Evolutionary conservation across 2,113 vertebrate species (phyloP).

Genomic region (Piprites chloris): DNA sequence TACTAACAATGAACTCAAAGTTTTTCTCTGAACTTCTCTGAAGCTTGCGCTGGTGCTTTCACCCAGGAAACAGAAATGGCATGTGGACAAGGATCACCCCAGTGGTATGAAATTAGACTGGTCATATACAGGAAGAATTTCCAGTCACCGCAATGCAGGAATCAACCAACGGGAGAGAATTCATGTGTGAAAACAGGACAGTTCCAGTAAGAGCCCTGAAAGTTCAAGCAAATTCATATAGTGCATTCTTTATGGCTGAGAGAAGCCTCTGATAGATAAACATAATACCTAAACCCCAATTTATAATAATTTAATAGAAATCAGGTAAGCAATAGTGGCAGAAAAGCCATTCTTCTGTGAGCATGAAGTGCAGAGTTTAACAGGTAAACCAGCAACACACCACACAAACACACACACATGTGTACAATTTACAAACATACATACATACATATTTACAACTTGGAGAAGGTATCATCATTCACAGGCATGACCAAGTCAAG

Average conservation of each 20-base stretch:
- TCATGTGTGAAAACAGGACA: background rate
- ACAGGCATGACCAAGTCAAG: background rate
- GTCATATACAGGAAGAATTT: background rate
- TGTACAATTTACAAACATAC: background rate
- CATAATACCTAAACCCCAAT: background rate
- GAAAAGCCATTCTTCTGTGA: background rate
- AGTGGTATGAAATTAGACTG: background rate
- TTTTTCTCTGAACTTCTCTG: background rate
- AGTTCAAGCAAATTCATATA: background rate
- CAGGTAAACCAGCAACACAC: background rate
- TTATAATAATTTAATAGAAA: background rate
- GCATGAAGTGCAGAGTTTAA: background rate
- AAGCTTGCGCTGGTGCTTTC: background rate
- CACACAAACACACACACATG: background rate
- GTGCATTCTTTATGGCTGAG: background rate
- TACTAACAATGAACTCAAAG: background rate
- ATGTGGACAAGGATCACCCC: background rate
- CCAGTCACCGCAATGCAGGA: background rate
- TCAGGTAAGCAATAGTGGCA: background rate
- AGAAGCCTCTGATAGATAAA: background rate
- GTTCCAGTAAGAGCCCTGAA: background rate
- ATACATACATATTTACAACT: background rate
- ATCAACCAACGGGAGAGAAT: background rate
- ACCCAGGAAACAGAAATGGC: background rate
- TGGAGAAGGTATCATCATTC: background rate